Evolutionary conservation across 2,113 vertebrate species (phyloP).

Genomic region (Pachyramphus minor): DNA sequence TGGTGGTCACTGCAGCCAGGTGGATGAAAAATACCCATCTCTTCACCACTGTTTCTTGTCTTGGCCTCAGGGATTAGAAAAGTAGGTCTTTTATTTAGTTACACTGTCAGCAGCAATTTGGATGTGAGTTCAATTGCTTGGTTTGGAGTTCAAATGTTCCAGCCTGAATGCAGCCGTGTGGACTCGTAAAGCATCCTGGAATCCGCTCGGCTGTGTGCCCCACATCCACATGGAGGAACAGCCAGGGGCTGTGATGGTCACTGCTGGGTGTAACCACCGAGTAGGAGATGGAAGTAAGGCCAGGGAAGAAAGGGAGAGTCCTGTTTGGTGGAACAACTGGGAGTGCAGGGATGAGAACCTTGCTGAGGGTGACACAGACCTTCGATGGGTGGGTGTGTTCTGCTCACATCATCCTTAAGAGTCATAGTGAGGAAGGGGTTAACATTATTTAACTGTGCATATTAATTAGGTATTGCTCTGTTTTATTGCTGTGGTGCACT

Average conservation of each 20-base stretch:
- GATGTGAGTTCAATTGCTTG: conserved; percentile 27
- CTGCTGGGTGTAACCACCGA: not conserved
- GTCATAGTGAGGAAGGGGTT: not conserved
- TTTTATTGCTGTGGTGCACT: conserved; percentile 16
- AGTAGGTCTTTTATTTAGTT: conserved; percentile 41
- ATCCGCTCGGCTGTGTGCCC: not conserved
- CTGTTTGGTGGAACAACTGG: not conserved
- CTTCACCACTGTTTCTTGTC: conserved; percentile 13
- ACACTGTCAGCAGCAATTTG: conserved; percentile 41
- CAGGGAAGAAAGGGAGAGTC: not conserved
- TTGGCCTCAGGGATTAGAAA: conserved; percentile 37
- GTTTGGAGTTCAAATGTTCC: conserved; percentile 46
- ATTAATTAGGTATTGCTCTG: not conserved
- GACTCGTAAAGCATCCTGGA: not conserved
- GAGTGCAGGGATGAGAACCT: not conserved
- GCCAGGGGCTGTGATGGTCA: not conserved
- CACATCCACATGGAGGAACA: not conserved
- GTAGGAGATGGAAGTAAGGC: not conserved
- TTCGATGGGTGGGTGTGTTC: not conserved
- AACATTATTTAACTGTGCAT: not conserved
- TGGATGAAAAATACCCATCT: conserved; percentile 21
- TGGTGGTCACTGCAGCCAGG: not conserved
- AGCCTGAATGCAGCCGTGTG: not conserved
- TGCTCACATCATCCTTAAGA: not conserved
- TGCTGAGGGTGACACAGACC: not conserved